Conservation (phyloP, 2,113 vertebrate genomes). For the Corythornis cristatus region DNA sequence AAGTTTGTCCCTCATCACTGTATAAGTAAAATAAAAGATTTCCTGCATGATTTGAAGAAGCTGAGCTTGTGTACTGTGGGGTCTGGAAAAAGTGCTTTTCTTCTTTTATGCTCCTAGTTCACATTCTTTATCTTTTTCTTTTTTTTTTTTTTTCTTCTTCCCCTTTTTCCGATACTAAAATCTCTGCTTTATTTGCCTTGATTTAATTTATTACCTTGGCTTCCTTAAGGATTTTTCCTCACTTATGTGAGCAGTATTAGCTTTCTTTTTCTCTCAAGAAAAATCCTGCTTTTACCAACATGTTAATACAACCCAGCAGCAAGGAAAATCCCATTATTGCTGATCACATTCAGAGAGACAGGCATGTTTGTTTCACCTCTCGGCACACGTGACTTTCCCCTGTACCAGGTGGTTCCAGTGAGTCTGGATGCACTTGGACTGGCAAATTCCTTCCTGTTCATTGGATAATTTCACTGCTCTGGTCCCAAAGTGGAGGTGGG, state of each 20-base stretch:
- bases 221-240: not conserved
- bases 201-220: not conserved
- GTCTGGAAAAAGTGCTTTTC: not conserved
- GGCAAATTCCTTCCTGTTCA: slow-evolving; percentile 38
- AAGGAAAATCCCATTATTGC: slow-evolving; percentile 43
- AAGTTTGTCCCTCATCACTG: not conserved
- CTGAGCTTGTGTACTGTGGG: not conserved
- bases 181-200: not conserved
- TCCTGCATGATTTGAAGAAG: not conserved
- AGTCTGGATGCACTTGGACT: slow-evolving; percentile 42
- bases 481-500: not conserved
- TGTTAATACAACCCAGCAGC: slow-evolving; percentile 20
- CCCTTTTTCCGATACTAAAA: not conserved
- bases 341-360: slow-evolving; percentile 54
- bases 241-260: not conserved
- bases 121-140: rapidly evolving
- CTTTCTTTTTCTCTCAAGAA: not conserved
- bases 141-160: not conserved
- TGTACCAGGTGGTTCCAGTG: slow-evolving; percentile 71
- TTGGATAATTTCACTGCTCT: not conserved
- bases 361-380: slow-evolving; percentile 27
- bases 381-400: not conserved
- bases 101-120: not conserved
- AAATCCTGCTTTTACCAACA: not conserved
- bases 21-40: not conserved